phyloP scores from a whole-genome alignment of 2,888 invertebrate genomes.

The Plagodis pulveraria region DNA sequence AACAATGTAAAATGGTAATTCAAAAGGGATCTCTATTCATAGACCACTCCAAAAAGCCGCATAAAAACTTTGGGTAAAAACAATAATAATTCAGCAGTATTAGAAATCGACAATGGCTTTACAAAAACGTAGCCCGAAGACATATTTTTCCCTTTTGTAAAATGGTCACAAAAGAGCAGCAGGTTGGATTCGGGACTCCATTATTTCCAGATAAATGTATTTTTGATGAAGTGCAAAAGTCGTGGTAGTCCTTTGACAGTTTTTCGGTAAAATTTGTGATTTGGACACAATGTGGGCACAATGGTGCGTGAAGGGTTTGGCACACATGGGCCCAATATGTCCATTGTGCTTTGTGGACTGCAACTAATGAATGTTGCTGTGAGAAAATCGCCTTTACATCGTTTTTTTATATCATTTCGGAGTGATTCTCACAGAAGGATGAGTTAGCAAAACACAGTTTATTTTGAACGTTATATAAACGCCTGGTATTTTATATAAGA shows the following conservation, averaged over 20 bases:
- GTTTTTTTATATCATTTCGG: slow-evolving; percentile 40
- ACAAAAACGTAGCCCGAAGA: slow-evolving; percentile 46
- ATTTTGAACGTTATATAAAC: slow-evolving; percentile 1
- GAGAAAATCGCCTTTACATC: slow-evolving; percentile 50
- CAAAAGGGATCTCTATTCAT: slow-evolving; percentile 57
- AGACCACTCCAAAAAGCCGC: slow-evolving; percentile 61
- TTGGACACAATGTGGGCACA: slow-evolving; percentile 65
- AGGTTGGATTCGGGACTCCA: slow-evolving; percentile 66
- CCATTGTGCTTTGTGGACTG: slow-evolving; percentile 66
- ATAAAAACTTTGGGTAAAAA: slow-evolving; percentile 64
- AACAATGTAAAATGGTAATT: slow-evolving; percentile 52
- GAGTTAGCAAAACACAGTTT: slow-evolving; percentile 31
- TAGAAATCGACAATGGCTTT: slow-evolving; percentile 57
- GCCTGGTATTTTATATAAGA: slow-evolving; percentile 4
- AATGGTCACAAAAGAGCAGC: slow-evolving; percentile 59
- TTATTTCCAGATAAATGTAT: slow-evolving; percentile 77
- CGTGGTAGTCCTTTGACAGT: slow-evolving; percentile 68
- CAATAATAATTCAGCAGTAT: slow-evolving; percentile 69
- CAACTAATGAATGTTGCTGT: slow-evolving; percentile 67
- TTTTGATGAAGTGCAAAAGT: slow-evolving; percentile 84
- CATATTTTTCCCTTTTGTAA: slow-evolving; percentile 53
- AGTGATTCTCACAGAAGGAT: slow-evolving; percentile 38
- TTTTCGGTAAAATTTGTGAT: slow-evolving; percentile 67
- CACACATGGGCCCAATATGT: slow-evolving; percentile 80
- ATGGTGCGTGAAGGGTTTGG: slow-evolving; percentile 69